Evolutionary conservation across 92 coral and sea anemone species (phyloP).

Genomic region (Paramuricea clavata): DNA sequence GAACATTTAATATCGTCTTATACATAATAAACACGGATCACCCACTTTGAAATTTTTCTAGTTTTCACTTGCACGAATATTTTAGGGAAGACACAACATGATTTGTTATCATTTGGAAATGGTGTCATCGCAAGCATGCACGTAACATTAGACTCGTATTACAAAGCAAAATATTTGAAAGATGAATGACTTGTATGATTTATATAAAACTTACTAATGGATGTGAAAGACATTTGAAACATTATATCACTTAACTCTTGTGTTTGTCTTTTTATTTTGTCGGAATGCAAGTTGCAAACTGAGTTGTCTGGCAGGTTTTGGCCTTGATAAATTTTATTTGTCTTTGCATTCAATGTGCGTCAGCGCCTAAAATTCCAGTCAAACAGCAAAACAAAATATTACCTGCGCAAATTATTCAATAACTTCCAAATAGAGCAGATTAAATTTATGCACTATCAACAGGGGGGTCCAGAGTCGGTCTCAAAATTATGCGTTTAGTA

Average conservation of each 20-base stretch:
- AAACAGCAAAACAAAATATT: too few species aligned
- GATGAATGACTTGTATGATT: slow-evolving; percentile 17
- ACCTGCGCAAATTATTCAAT: too few species aligned
- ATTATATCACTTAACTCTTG: not conserved
- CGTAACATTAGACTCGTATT: not conserved
- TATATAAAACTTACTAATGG: slow-evolving; percentile 1
- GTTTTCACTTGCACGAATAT: slow-evolving; percentile 28
- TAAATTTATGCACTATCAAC: too few species aligned
- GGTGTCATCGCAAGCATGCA: not conserved
- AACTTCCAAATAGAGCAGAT: too few species aligned
- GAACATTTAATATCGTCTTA: not conserved
- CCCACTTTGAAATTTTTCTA: slow-evolving; percentile 23
- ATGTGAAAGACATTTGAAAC: slow-evolving; percentile 1
- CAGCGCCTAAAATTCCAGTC: too few species aligned
- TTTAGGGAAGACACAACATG: slow-evolving; percentile 40
- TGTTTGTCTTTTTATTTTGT: not conserved
- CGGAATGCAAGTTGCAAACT: not conserved
- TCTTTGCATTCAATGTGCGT: too few species aligned
- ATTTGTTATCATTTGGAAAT: slow-evolving; percentile 32
- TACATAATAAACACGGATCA: not conserved
- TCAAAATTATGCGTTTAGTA: too few species aligned
- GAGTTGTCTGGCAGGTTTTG: not conserved
- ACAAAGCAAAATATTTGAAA: slow-evolving; percentile 1
- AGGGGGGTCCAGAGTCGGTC: too few species aligned
- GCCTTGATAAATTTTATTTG: too few species aligned